Percentiles rank a stretch among this genome's conserved stretches.
Evolutionary conservation across 2,113 vertebrate genomes (phyloP).

Genomic region (Cottus gobio): DNA sequence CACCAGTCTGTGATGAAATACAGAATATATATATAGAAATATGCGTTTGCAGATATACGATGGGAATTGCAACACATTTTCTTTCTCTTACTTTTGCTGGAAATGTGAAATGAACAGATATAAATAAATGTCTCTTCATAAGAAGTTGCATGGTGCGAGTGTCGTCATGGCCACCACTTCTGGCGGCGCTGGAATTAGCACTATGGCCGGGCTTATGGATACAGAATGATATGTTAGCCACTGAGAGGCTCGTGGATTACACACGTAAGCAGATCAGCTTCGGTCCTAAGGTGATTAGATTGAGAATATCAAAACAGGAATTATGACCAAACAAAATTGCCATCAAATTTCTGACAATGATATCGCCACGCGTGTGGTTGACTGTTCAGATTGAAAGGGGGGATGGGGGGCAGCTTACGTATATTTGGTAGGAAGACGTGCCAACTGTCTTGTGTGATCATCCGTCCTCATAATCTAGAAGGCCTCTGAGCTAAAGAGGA

Average conservation of each 20-base stretch:
- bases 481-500: conserved; percentile 54
- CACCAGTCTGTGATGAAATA: background rate
- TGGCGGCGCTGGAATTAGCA: conserved; percentile 48
- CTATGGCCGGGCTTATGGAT: conserved; percentile 46
- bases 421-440: conserved; percentile 26
- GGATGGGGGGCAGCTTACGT: conserved; percentile 12
- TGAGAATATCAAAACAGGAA: conserved; percentile 66
- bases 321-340: conserved; percentile 62
- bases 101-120: background rate
- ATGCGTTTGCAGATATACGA: background rate
- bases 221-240: conserved; percentile 56
- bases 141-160: background rate
- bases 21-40: no score
- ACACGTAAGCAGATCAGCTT: conserved; percentile 76
- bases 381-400: conserved; percentile 7
- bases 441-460: conserved; percentile 55
- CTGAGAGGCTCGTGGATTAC: conserved; percentile 74
- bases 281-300: conserved; percentile 77
- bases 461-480: conserved; percentile 46
- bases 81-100: background rate
- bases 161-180: background rate
- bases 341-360: conserved; percentile 37
- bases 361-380: background rate
- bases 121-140: background rate
- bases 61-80: background rate